These are phyloP conservation scores for Agrotis ipsilon DNA, from an alignment of 2,888 invertebrate species.

Conservation along the genomic window DNA sequence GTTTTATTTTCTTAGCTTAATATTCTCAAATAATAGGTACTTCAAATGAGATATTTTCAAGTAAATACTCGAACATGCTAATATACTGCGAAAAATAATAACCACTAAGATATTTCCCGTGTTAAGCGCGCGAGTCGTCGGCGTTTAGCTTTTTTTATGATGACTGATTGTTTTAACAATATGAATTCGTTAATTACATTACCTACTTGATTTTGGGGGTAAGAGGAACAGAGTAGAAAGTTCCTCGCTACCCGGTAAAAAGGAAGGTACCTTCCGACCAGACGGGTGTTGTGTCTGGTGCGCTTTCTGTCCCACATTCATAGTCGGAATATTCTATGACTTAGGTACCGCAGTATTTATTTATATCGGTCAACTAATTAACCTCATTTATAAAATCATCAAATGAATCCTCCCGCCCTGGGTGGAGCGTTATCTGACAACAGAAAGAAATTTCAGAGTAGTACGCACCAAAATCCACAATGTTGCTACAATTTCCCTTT, in stretches of 20 bases:
- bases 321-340: too few species aligned
- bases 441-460: too few species aligned
- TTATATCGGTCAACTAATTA: neutral
- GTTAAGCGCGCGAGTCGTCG: slow-evolving; percentile 3
- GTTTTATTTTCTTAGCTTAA: slow-evolving; percentile 34
- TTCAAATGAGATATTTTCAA: slow-evolving; percentile 5
- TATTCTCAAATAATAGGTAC: slow-evolving; percentile 28
- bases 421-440: too few species aligned
- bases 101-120: slow-evolving; percentile 29
- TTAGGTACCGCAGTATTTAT: slow-evolving; percentile 5
- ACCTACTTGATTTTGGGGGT: too few species aligned
- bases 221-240: too few species aligned
- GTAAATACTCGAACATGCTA: slow-evolving; percentile 1
- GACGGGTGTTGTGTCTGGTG: too few species aligned
- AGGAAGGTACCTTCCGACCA: too few species aligned
- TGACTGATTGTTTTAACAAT: slow-evolving; percentile 9
- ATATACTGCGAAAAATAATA: slow-evolving; percentile 16
- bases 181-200: neutral
- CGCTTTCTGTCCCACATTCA: too few species aligned
- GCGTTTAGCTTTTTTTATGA: slow-evolving; percentile 18
- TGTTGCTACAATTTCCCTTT: too few species aligned
- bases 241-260: too few species aligned
- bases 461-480: too few species aligned
- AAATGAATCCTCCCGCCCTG: too few species aligned
- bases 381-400: neutral